These are phyloP conservation scores for Meliscaeva auricollis DNA, from an alignment of 2,888 invertebrate genomes.

Conservation along the genomic window DNA sequence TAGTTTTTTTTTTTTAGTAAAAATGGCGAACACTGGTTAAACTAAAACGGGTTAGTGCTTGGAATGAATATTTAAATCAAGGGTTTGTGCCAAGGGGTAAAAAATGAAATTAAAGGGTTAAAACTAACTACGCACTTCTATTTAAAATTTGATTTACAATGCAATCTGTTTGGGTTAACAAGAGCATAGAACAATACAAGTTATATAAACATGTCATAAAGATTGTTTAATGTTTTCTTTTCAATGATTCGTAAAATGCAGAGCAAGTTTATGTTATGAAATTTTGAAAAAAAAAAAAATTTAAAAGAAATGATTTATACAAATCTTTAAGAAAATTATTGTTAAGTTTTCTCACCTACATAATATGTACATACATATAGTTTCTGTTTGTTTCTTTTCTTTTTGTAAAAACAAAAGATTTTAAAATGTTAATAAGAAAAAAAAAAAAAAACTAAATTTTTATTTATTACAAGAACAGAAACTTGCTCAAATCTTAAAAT, in stretches of 20 bases:
- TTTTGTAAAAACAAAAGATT: no score
- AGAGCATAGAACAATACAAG: neutral
- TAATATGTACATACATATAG: no score
- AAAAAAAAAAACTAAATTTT: neutral
- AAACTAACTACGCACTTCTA: conserved; percentile 2
- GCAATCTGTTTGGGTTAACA: neutral
- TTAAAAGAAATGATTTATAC: neutral
- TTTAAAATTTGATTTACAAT: neutral
- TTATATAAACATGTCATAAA: neutral
- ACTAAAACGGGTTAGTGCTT: neutral
- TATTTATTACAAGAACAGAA: neutral
- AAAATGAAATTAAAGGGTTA: neutral
- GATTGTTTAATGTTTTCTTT: neutral
- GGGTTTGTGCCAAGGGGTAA: conserved; percentile 6
- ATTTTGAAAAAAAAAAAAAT: neutral
- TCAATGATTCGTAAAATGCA: neutral
- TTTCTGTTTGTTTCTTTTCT: no score
- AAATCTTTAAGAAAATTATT: no score
- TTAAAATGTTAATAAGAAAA: neutral
- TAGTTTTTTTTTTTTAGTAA: neutral
- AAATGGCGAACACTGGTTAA: neutral
- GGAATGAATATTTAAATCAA: neutral
- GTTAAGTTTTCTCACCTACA: no score
- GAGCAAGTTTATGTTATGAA: conserved; percentile 12
- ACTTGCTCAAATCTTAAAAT: neutral